Evolutionary conservation across 1,140 invertebrate species (phyloP), one percentile per base, ranked within the genome.

Genomic region (Holcopasites calliopsidis): DNA sequence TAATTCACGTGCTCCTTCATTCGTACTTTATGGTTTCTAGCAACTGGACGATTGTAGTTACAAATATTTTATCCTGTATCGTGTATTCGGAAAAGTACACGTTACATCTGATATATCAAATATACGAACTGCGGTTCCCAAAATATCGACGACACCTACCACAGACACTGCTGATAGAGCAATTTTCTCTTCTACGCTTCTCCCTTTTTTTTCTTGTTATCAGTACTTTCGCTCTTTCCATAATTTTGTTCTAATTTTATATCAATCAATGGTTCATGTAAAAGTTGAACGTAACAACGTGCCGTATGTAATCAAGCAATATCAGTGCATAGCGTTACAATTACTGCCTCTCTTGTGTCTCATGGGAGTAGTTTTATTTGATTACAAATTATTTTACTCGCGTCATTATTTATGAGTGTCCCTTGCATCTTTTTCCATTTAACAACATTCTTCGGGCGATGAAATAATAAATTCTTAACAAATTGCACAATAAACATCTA

Each of bases 1-100:
- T 61, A 61, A 80, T 79, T 60, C 50, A 76, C 75, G 58, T 66
- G 60, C 72, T 58, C 49, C 60, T 33, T 54, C 65, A 28, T 47
- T 40, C 78, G 77, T 76, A 85, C 60, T 81, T 73, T 85, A 84
- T 62, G 85, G 78, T 49, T 85, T 86, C n/a, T 86, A 79, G 61
- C 60, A 71, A 75, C 71, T 84, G 81, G 83, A 85, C 76, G 83
- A 80, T 79, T 78, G 40, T 42, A 55, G 72, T 84, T 84, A 65
- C 10, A 72, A 83, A 77, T 52, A 58, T 40, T 58, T 77, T 42
- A 44, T 49, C 76, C 54, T 60, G 35, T 42, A 60, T 64, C 40
- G 61, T 40, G 44, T 69, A 64, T 64, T 23, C 23, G 42, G 33
- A 42, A 57, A 80, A 18, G 64, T 70, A 70, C 21, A 50, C 49